phyloP scores from a whole-genome alignment of 2,797 vertebrate genomes.

The Falco berigora region DNA sequence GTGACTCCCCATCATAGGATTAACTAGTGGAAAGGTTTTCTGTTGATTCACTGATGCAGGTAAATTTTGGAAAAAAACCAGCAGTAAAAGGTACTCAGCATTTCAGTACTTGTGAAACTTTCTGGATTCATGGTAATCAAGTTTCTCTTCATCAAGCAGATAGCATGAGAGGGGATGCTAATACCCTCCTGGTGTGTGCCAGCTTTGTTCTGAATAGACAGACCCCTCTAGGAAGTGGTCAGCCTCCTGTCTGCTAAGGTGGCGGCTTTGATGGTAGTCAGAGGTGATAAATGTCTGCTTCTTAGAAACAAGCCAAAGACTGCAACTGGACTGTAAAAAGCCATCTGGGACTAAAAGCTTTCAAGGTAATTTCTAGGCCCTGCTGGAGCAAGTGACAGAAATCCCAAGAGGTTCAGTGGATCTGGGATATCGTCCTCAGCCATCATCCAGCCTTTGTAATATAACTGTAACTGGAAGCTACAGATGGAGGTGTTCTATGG shows the following conservation, averaged over 20 bases:
- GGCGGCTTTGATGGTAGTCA: background rate
- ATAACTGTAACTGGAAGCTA: background rate
- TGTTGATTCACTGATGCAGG: background rate
- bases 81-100: background rate
- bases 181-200: background rate
- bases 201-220: background rate
- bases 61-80: background rate
- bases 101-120: background rate
- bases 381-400: background rate
- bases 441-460: background rate
- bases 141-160: background rate
- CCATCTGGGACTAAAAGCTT: background rate
- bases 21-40: background rate
- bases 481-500: background rate
- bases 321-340: background rate
- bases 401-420: background rate
- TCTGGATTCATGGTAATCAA: background rate
- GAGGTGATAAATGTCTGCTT: background rate
- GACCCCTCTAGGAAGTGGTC: background rate
- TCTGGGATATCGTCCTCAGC: background rate
- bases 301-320: background rate
- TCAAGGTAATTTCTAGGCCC: background rate
- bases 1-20: background rate
- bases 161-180: background rate
- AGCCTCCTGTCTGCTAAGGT: background rate